These are phyloP conservation scores for Trypoxylon attenuatum DNA, from an alignment of 2,888 invertebrate species.

Conservation along the genomic window DNA sequence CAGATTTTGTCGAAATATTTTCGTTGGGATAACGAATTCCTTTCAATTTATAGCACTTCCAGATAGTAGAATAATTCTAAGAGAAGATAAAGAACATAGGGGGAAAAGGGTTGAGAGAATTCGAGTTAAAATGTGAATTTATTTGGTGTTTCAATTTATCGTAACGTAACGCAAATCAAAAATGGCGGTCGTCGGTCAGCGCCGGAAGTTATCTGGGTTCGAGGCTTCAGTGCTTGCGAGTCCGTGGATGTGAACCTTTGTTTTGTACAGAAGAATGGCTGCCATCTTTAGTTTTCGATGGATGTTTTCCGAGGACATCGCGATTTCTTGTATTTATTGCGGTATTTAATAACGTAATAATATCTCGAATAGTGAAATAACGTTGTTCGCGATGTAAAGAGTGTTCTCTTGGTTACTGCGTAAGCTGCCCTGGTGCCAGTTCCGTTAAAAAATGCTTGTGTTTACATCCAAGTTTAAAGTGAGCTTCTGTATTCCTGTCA, in stretches of 20 bases:
- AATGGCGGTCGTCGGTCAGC: slow-evolving; percentile 53
- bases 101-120: too few species aligned
- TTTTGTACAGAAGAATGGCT: slow-evolving; percentile 89
- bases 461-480: slow-evolving; percentile 85
- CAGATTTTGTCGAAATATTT: too few species aligned
- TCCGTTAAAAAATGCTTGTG: slow-evolving; percentile 79
- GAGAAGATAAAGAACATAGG: too few species aligned
- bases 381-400: slow-evolving; percentile 73
- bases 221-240: slow-evolving; percentile 70
- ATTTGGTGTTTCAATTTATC: too few species aligned
- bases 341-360: slow-evolving; percentile 70
- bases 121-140: too few species aligned
- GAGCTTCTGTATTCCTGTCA: slow-evolving; percentile 80
- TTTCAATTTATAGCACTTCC: too few species aligned
- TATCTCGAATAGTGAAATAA: slow-evolving; percentile 71
- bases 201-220: slow-evolving; percentile 68
- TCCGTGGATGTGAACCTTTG: slow-evolving; percentile 78
- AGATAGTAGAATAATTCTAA: too few species aligned
- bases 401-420: slow-evolving; percentile 70
- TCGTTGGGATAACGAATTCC: too few species aligned
- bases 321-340: slow-evolving; percentile 66
- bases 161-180: too few species aligned
- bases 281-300: slow-evolving; percentile 89
- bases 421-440: slow-evolving; percentile 72
- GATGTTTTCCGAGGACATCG: slow-evolving; percentile 82